Evolutionary conservation across 2,113 vertebrate genomes (phyloP).

Genomic region (Tyrannus savana): DNA sequence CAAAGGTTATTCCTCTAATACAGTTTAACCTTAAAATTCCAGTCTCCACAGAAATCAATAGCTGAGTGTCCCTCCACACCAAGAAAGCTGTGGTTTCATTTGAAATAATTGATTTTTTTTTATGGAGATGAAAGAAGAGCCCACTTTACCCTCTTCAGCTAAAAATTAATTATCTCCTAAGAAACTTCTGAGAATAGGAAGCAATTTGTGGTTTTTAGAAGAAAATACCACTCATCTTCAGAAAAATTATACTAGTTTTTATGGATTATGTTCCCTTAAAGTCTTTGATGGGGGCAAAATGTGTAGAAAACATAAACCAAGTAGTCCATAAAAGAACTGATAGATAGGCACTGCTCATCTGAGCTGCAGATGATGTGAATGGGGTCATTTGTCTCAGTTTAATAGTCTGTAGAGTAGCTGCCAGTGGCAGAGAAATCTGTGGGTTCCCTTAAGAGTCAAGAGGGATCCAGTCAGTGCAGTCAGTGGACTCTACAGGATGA

Average conservation of each 20-base stretch:
- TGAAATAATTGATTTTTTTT: background rate
- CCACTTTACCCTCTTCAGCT: background rate
- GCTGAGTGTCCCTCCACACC: background rate
- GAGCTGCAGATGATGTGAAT: background rate
- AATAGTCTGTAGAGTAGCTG: background rate
- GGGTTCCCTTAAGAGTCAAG: background rate
- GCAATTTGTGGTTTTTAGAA: background rate
- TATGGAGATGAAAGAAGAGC: background rate
- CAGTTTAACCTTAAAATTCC: background rate
- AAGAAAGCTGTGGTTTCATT: background rate
- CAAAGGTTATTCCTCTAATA: background rate
- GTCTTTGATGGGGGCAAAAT: background rate
- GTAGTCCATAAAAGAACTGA: background rate
- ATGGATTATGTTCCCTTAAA: background rate
- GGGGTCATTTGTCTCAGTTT: conserved; percentile 7
- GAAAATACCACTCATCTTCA: background rate
- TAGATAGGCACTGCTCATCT: background rate
- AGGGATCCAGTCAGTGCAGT: background rate
- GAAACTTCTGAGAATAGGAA: background rate
- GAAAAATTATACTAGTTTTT: background rate
- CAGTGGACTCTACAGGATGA: background rate
- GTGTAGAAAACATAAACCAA: conserved; percentile 6
- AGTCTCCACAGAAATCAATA: background rate
- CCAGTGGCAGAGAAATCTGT: background rate
- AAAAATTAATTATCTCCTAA: background rate